A percentile compares a stretch with the other conserved stretches of the same genome.
Conservation (phyloP, 2,113 vertebrate genomes). For the Amia ocellicauda region DNA sequence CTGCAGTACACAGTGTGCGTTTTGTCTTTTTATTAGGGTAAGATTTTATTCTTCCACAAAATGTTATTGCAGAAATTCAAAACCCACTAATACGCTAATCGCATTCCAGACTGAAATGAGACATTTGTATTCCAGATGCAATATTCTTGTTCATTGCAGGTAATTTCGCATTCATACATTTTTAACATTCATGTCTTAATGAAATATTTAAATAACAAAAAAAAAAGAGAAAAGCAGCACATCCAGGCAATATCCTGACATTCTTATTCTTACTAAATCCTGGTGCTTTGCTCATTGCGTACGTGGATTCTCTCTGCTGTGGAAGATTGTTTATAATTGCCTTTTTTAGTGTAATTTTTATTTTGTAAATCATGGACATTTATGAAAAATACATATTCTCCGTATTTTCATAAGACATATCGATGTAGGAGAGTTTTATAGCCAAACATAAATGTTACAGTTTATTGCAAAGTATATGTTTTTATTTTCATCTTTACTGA, state of each 20-base stretch:
- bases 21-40: slow-evolving; percentile 12
- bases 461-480: no score
- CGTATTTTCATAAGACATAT: no score
- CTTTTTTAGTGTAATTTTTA: no score
- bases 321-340: no score
- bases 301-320: neutral
- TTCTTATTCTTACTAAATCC: neutral
- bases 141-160: slow-evolving; percentile 4
- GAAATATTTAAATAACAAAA: slow-evolving; percentile 18
- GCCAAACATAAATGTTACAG: no score
- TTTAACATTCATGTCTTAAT: slow-evolving; percentile 12
- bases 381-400: no score
- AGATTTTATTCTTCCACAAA: neutral
- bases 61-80: neutral
- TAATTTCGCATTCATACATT: slow-evolving; percentile 15
- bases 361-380: no score
- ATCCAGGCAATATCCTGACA: neutral
- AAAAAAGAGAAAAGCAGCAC: slow-evolving; percentile 2
- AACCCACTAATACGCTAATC: neutral
- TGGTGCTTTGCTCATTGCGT: neutral
- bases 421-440: no score
- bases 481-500: no score
- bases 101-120: neutral
- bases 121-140: slow-evolving; percentile 15
- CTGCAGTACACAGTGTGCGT: neutral